Base-by-base conservation (phyloP, 2,888 invertebrate species). In the Bruchidius siliquastri region DNA sequence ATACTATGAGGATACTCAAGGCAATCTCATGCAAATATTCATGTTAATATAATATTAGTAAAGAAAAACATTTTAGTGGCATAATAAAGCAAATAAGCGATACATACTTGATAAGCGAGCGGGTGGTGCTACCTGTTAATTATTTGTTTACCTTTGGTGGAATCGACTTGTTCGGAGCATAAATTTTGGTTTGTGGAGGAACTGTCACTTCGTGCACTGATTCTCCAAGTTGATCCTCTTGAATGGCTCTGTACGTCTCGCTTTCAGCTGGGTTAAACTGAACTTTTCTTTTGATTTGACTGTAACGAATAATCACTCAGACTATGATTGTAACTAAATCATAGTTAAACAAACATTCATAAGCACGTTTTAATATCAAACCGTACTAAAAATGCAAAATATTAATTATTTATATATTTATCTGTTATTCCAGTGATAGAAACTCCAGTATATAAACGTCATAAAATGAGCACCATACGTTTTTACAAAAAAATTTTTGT, bases 221-320 rank as follows among this genome's bases (percentile, higher is more conserved):
- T 84, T 90, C 91, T 77, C 91, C 92, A 71, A 89, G 87, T 68
- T 76, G 76, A 80, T 92, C 91, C 87, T 96, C 96, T 87, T 95
- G 94, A 78, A 96, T 91, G 83, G 94, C 94, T 89, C 92, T 93
- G 90, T 91, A 95, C 75, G 96, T 94, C 87, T 95, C 95, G 85
- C 95, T 96, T 89, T 93, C 92, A 86, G 94, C 92, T 81, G 96
- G 96, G 90, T 96, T 95, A 90, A 93, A 96, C 85, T 90, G 91
- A 85, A 92, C 87, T 79, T 93, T 91, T 86, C 92, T 92, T 90
- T 91, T 92, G 86, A 82, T 77, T 76, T 78, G 78, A 67, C 86
- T 85, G 76, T 20, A 79, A 79, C 68, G 6, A 49, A 21, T 49
- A 49, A 49, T 3, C 30, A 72, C 30, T 22, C 21, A 69, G 21